phyloP scores from a whole-genome alignment of 2,888 invertebrate genomes.

The Synergus gifuensis region DNA sequence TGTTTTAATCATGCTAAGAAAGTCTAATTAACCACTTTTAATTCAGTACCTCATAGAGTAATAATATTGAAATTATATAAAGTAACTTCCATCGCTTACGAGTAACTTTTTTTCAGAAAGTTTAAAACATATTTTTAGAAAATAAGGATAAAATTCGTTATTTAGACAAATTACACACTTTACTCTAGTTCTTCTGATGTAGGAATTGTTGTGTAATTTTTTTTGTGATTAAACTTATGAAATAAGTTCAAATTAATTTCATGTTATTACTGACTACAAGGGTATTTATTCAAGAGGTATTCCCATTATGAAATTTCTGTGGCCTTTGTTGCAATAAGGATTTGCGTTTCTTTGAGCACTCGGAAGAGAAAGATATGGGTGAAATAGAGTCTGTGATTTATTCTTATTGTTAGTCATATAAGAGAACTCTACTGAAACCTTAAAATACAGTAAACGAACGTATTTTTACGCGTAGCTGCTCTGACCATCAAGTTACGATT shows the following conservation, averaged over 20 bases:
- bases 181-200: neutral
- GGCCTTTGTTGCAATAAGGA: neutral
- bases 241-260: neutral
- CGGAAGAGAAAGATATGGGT: neutral
- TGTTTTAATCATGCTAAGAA: neutral
- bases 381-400: conserved; percentile 33
- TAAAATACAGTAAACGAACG: conserved; percentile 32
- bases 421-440: conserved; percentile 13
- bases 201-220: neutral
- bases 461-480: conserved; percentile 34
- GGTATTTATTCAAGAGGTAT: neutral
- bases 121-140: neutral
- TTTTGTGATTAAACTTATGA: neutral
- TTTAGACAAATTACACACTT: no score
- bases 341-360: neutral
- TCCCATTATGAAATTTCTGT: neutral
- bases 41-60: neutral
- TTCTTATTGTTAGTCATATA: neutral
- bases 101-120: neutral
- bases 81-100: neutral
- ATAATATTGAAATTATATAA: neutral
- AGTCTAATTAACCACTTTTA: neutral
- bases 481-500: conserved; percentile 15
- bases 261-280: neutral
- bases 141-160: neutral